Evolutionary conservation across 2,888 invertebrate genomes (phyloP).

Genomic region (Euplagia quadripunctaria): DNA sequence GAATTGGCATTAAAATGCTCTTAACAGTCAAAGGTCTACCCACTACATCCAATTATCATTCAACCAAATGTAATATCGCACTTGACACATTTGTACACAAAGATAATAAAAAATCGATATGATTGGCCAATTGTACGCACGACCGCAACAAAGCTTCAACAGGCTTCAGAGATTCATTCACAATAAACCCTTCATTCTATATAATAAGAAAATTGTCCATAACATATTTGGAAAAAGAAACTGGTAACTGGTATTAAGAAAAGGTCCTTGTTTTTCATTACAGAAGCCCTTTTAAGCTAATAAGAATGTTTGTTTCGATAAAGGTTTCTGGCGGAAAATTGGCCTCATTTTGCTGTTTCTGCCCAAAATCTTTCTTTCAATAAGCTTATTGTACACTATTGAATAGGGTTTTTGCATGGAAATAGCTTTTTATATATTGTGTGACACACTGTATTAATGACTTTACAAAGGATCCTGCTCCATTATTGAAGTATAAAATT

Average conservation of each 20-base stretch:
- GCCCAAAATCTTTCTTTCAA: constrained; percentile 22
- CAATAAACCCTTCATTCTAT: constrained; percentile 10
- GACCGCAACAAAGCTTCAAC: constrained; percentile 20
- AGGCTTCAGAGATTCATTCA: constrained; percentile 10
- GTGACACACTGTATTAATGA: not conserved
- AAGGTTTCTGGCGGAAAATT: constrained; percentile 36
- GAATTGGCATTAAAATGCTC: not conserved
- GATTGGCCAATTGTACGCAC: not conserved
- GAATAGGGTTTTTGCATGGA: constrained; percentile 27
- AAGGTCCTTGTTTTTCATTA: constrained; percentile 60
- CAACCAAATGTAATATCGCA: not conserved
- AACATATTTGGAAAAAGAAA: constrained; percentile 50
- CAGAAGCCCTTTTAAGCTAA: constrained; percentile 60
- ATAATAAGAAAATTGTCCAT: constrained; percentile 48
- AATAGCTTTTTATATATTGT: not conserved
- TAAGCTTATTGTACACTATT: constrained; percentile 28
- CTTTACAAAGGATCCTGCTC: not conserved
- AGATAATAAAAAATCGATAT: constrained; percentile 21
- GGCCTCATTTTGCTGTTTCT: constrained; percentile 48
- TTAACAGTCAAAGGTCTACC: not conserved
- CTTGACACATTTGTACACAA: not conserved
- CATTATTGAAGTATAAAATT: not conserved
- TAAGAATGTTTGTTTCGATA: constrained; percentile 57
- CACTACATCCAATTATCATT: not conserved
- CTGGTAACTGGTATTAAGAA: constrained; percentile 48